phyloP scores from a whole-genome alignment of 1,140 invertebrate genomes.

The Drosophila sechellia region DNA sequence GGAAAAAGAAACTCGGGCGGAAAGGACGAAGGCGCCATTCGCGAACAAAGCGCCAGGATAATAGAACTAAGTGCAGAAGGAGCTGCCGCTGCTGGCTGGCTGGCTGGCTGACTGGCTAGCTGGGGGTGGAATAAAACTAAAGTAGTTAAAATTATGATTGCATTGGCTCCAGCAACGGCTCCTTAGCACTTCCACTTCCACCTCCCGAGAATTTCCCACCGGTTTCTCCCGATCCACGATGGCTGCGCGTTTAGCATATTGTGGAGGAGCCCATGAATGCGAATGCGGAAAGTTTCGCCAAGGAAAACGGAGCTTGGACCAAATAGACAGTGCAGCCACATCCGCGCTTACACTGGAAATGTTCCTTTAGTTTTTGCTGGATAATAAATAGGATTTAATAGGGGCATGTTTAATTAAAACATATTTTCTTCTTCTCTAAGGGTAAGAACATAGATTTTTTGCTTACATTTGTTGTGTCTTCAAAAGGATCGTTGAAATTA shows the following conservation, averaged over 20 bases:
- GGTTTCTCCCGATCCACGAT: neutral
- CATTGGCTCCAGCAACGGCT: conserved; percentile 51
- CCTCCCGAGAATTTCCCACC: neutral
- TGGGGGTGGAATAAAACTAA: conserved; percentile 66
- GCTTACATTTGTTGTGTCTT: no score
- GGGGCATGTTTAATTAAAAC: no score
- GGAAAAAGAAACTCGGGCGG: conserved; percentile 12
- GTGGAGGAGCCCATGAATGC: conserved; percentile 68
- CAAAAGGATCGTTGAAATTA: no score
- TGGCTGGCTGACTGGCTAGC: no score
- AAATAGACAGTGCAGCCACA: conserved; percentile 13
- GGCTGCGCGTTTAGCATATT: conserved; percentile 69
- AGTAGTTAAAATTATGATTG: conserved; percentile 82
- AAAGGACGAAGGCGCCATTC: conserved; percentile 30
- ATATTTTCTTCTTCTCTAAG: no score
- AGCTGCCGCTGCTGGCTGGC: conserved; percentile 14
- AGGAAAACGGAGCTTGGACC: conserved; percentile 6
- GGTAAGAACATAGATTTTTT: no score
- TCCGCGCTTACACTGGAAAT: no score
- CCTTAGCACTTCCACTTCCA: neutral
- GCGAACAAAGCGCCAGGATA: conserved; percentile 67
- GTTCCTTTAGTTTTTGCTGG: conserved; percentile 1
- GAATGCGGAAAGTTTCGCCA: conserved; percentile 54
- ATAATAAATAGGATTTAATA: no score
- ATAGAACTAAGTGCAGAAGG: conserved; percentile 68